Conservation (phyloP, 1,140 invertebrate species). For the Drosophila burlai region DNA sequence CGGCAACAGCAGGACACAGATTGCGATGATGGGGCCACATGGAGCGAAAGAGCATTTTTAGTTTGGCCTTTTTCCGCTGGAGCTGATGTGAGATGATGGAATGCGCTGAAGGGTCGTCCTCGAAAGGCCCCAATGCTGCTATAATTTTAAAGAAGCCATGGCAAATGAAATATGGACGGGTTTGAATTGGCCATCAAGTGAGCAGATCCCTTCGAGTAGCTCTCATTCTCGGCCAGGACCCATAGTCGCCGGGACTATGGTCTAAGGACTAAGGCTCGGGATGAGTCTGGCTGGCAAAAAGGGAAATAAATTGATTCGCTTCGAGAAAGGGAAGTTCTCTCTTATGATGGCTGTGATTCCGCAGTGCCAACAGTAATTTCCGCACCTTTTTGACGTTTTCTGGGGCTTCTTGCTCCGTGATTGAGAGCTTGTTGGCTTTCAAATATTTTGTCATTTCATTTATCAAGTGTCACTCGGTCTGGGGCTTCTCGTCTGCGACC, state of each 20-base stretch:
- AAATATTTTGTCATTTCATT: conserved; percentile 69
- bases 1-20: conserved; percentile 47
- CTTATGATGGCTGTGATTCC: conserved; percentile 24
- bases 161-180: conserved; percentile 44
- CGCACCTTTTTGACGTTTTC: conserved; percentile 34
- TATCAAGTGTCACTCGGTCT: conserved; percentile 56
- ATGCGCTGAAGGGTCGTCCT: conserved; percentile 2
- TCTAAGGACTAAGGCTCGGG: not conserved
- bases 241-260: conserved; percentile 29
- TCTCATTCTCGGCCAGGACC: conserved; percentile 6
- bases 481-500: conserved; percentile 30
- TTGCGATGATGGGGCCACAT: conserved; percentile 48
- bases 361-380: conserved; percentile 35
- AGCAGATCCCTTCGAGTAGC: conserved; percentile 31
- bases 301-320: conserved; percentile 39
- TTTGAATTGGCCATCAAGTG: conserved; percentile 36
- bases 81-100: conserved; percentile 35
- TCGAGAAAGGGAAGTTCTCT: conserved; percentile 16
- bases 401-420: conserved; percentile 6
- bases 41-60: conserved; percentile 43
- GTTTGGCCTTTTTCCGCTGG: conserved; percentile 32
- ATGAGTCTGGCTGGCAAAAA: conserved; percentile 10
- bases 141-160: conserved; percentile 32
- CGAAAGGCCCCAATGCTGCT: conserved; percentile 1
- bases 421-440: conserved; percentile 45